Percentiles rank a stretch among this genome's conserved stretches.
Evolutionary conservation across 2,888 invertebrate species (phyloP).

Genomic region (Cryptocephalus moraei): DNA sequence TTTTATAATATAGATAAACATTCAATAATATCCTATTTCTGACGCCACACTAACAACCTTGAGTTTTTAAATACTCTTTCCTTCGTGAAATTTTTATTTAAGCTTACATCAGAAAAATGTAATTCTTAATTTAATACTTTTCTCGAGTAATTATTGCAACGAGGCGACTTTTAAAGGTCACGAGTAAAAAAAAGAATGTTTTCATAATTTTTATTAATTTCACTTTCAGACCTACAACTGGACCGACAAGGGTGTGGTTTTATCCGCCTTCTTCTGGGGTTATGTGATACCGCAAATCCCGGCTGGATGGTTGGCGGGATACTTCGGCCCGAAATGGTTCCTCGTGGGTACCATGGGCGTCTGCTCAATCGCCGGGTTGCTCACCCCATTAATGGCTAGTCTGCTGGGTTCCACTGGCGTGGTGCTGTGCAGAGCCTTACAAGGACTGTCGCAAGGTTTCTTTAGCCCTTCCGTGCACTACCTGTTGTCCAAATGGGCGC

Average conservation of each 20-base stretch:
- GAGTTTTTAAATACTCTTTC: too few relatives aligned
- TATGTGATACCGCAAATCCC: slow-evolving; percentile 66
- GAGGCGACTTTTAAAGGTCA: too few relatives aligned
- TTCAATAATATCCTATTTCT: too few relatives aligned
- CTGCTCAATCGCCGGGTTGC: slow-evolving; percentile 54
- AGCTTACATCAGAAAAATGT: too few relatives aligned
- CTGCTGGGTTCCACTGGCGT: slow-evolving; percentile 52
- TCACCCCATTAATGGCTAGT: slow-evolving; percentile 56
- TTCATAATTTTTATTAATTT: slow-evolving; percentile 10
- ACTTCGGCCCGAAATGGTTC: slow-evolving; percentile 62
- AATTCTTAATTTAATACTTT: too few relatives aligned
- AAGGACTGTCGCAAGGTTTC: slow-evolving; percentile 65
- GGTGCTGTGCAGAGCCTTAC: slow-evolving; percentile 53
- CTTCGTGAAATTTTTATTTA: too few relatives aligned
- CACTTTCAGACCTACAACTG: slow-evolving; percentile 32
- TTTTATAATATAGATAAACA: too few relatives aligned
- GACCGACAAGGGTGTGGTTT: slow-evolving; percentile 43
- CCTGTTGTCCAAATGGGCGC: slow-evolving; percentile 66
- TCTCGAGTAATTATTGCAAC: too few relatives aligned
- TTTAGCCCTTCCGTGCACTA: slow-evolving; percentile 63
- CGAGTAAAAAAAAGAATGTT: not conserved
- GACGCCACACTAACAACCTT: too few relatives aligned
- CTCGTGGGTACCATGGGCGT: slow-evolving; percentile 45
- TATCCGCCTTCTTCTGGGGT: slow-evolving; percentile 73
- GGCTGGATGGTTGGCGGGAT: slow-evolving; percentile 58